Evolutionary conservation across 2,888 invertebrate species (phyloP).

Genomic region (Teleiodes luculella): DNA sequence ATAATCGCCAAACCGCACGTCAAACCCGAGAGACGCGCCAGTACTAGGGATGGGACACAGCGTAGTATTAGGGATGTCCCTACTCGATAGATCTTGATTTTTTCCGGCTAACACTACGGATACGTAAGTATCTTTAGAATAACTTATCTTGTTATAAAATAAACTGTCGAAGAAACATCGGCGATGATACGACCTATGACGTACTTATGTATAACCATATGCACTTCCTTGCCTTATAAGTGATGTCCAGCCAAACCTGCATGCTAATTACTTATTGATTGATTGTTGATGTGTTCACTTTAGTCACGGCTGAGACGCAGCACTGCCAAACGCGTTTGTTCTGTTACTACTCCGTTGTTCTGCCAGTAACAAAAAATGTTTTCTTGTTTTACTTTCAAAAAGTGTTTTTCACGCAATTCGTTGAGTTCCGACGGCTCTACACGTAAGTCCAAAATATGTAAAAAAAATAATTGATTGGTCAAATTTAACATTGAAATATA

Average conservation of each 20-base stretch:
- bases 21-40: no score
- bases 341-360: not conserved
- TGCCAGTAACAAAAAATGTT: not conserved
- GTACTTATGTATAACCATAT: not conserved
- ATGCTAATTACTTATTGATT: conserved; percentile 18
- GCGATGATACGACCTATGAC: no score
- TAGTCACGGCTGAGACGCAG: not conserved
- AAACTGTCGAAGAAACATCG: no score
- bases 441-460: not conserved
- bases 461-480: no score
- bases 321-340: not conserved
- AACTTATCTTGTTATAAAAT: no score
- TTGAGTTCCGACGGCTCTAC: not conserved
- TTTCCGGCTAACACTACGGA: no score
- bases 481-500: no score
- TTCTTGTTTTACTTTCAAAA: not conserved
- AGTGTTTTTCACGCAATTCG: not conserved
- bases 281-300: conserved; percentile 6
- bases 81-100: no score
- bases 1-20: no score
- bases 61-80: no score
- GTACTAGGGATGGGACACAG: no score
- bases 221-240: not conserved
- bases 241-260: not conserved
- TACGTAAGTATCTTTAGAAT: no score